Evolutionary conservation across 2,113 vertebrate species (phyloP), one percentile per base, ranked within the genome.

Genomic region (Vulpes ferrilata): DNA sequence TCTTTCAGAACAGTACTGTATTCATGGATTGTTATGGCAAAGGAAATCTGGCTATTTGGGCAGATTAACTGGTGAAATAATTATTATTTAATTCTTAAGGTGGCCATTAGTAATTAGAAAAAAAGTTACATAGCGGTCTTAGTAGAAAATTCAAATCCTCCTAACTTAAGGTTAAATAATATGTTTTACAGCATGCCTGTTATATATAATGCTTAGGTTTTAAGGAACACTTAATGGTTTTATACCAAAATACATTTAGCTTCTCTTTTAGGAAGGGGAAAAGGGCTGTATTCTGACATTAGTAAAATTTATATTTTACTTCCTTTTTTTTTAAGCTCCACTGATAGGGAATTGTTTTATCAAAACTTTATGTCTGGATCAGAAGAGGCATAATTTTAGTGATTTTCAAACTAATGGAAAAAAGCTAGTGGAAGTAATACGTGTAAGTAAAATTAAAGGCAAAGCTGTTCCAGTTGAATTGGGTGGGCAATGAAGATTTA

Each of bases 301-400:
- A 98, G 98, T 98, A 98, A 98, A 98, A 98, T 98, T 98, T 98
- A 87, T 95, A 81, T 93, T 93, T 96, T 80, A 83, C 96, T 96
- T 98, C 53, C 86, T 98, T 98, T 96, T 97, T 96, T 87, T 96
- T 51, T 96, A 96, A 88, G 64, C n/a, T 97, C 93, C 97, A 98
- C 55, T 98, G 95, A 97, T 98, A 95, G 94, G 0, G 8, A 59
- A 20, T 95, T 74, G 5, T 88, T 96, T 95, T 96, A 81, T 97
- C 88, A 96, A 91, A 98, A 71, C 17, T 73, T 82, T 94, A 2
- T 80, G 89, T 90, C 16, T 82, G 19, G 53, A 55, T 85, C 76
- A 80, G 22, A 93, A 80, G 35, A 93, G 53, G 62, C 53, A 85
- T 88, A 79, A 92, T 97, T 92, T 80, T 95, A 95, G 20, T 96